Base-by-base conservation (phyloP, 1,140 invertebrate species). In the Steinernema khuongi region DNA sequence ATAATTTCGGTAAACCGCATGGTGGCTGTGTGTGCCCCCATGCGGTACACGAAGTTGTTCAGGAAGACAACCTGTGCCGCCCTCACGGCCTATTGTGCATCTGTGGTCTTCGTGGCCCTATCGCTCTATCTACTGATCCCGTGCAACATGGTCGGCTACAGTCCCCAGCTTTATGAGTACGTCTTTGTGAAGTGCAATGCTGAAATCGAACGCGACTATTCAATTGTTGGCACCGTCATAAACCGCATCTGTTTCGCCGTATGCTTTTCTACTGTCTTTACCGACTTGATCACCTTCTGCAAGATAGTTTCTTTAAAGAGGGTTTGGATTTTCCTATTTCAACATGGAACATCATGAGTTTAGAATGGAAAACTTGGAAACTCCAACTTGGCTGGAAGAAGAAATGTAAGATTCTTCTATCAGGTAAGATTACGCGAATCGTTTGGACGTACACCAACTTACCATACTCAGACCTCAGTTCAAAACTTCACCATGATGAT, bases 401-500 rank as follows among this genome's bases (percentile, higher is more conserved):
- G 50, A 11, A 22, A 60, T 22, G 50, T 60, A 7, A 14, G 50
- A 14, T 60, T 60, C 22, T 60, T 60, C 26, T 14, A n/a, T 41
- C 36, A 41, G 7, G 50, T 22, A 60, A 22, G 50, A n/a, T n/a
- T 26, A 60, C 11, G 50, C 50, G 14, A 14, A 60, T 26, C 26
- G 4, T 60, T 60, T 26, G 26, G n/a, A 41, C 36, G 36, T 22
- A 14, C 50, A 26, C 26, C 26, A 22, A 17, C 50, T 22, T 22
- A 17, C 11, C 4, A 14, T 4, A 22, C 26, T 60, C 11, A 60
- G 50, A 60, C 7, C 50, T 60, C 50, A 7, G 50, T 60, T 60
- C 50, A 60, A 60, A 41, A 60, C 50, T 2, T 60, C 7, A 60
- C 50, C 50, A 60, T 60, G 50, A 60, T 60, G 19, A 26, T 60